Conservation (phyloP, 2,797 vertebrate species). For the Myripristis jacobus region DNA sequence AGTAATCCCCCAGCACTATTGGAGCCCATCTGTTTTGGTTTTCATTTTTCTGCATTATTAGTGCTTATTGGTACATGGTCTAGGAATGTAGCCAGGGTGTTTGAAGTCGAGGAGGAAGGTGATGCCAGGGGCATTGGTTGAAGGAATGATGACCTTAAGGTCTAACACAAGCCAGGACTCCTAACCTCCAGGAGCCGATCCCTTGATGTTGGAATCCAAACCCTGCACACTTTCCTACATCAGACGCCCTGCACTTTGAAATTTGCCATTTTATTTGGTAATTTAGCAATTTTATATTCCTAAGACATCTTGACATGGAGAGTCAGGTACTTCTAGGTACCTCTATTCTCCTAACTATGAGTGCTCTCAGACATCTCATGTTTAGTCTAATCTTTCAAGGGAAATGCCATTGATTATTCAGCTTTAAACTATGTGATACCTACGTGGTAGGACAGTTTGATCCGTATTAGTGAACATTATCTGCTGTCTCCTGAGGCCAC, state of each 20-base stretch:
- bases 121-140: constrained; percentile 85
- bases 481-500: too few species aligned
- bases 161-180: constrained; percentile 83
- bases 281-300: background rate
- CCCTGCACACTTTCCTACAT: constrained; percentile 45
- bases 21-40: constrained; percentile 90
- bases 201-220: constrained; percentile 77
- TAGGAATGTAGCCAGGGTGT: constrained; percentile 86
- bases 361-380: too few species aligned
- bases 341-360: too few species aligned
- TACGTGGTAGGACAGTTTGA: too few species aligned
- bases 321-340: too few species aligned
- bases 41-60: constrained; percentile 91
- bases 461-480: too few species aligned
- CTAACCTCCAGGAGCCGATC: constrained; percentile 76
- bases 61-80: constrained; percentile 89
- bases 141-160: constrained; percentile 85
- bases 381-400: too few species aligned
- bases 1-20: constrained; percentile 85
- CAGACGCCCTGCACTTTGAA: constrained; percentile 37
- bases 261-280: constrained; percentile 42
- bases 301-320: background rate
- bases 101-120: constrained; percentile 86
- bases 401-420: too few species aligned
- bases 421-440: too few species aligned